These are phyloP conservation scores for Spizaetus ornatus DNA, from an alignment of 2,113 vertebrate genomes.

Conservation along the genomic window DNA sequence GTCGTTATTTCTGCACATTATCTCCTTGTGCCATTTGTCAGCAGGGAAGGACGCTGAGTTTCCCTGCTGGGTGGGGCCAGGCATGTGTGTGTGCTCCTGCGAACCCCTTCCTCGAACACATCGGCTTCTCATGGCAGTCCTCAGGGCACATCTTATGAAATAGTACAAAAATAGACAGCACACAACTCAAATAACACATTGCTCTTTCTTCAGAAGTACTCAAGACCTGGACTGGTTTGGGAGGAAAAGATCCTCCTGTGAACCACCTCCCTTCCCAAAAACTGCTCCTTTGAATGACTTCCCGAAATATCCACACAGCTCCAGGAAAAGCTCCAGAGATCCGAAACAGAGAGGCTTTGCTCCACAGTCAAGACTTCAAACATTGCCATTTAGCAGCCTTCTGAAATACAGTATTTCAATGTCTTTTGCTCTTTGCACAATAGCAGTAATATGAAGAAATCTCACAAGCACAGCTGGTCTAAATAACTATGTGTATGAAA, in stretches of 20 bases:
- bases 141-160: background rate
- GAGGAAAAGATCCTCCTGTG: background rate
- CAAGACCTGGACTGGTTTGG: background rate
- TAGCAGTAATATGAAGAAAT: background rate
- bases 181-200: background rate
- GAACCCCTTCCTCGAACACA: background rate
- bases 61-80: background rate
- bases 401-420: background rate
- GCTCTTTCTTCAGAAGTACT: background rate
- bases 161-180: background rate
- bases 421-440: background rate
- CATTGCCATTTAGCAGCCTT: background rate
- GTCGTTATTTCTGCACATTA: background rate
- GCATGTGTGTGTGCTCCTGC: background rate
- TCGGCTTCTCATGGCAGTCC: background rate
- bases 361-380: background rate
- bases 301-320: background rate
- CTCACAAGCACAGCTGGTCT: background rate
- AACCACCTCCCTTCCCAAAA: background rate
- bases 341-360: background rate
- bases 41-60: background rate
- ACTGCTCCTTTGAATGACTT: background rate
- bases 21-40: background rate
- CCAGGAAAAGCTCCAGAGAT: conserved; percentile 8
- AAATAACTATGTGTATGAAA: background rate